Evolutionary conservation across 2,888 invertebrate genomes (phyloP), one percentile per base, ranked within the genome.

Genomic region (Diaprepes abbreviatus): DNA sequence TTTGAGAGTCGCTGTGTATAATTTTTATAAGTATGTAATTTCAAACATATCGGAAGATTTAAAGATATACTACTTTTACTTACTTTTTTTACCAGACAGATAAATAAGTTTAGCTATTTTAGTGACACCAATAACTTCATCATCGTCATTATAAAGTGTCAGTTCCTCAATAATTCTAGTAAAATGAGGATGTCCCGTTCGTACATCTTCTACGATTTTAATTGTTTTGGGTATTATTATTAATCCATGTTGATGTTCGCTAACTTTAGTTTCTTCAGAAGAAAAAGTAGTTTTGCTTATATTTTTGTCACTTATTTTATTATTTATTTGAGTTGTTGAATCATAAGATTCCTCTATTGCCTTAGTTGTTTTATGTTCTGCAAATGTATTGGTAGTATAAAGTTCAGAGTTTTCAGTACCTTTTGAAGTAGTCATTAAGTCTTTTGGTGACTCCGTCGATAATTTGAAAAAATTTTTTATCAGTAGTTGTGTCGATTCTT

Each of bases 81-180:
- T 10, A 55, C 36, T 38, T 24, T n/a, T 3, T 19, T 7, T 33
- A 10, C 19, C 35, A 24, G 55, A 10, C 10, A 38, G n/a, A 35
- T 62, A 55, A 5, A 45, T 21, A 3, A 70, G 55, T 31, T 10
- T 54, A 10, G 48, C 60, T 35, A 66, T 57, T 28, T 66, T 66
- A 0, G 62, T 55, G 14, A 66, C 57, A 3, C 38, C 59, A 19
- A 66, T 16, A 10, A 70, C 45, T 16, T 70, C 66, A 14, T 70
- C 70, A 50, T 70, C 62, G 19, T 70, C 70, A 38, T 70, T 57
- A 24, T 40, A 66, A 48, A 62, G 38, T 7, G 35, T 57, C 7
- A 48, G 45, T 16, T 60, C 62, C 16, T 62, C 66, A 2, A 62
- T 17, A 4, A 66, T 17, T 14, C 62, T 40, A 10, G 66, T 62